These are phyloP conservation scores for Caenorhabditis becei DNA, from an alignment of 2,888 invertebrate species.

Conservation along the genomic window DNA sequence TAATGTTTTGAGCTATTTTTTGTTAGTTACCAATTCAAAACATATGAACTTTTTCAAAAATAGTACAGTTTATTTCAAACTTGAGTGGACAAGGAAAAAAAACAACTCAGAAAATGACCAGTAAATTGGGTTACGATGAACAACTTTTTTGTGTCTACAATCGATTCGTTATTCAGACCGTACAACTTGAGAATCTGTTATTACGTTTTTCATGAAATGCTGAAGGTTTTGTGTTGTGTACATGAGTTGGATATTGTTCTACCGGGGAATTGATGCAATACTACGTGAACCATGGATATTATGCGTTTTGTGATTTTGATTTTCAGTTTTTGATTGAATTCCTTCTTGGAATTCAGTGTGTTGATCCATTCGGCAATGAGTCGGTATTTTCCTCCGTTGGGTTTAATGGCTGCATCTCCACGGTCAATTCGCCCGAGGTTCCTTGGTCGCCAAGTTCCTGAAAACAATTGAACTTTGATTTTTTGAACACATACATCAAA, in stretches of 20 bases:
- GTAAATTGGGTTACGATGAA: constrained; percentile 32
- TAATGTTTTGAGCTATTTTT: not conserved
- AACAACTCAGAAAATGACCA: constrained; percentile 25
- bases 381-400: constrained; percentile 48
- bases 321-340: constrained; percentile 16
- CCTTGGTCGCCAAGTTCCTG: constrained; percentile 51
- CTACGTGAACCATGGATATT: constrained; percentile 20
- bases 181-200: constrained; percentile 55
- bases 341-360: constrained; percentile 3
- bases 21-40: constrained; percentile 1
- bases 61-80: constrained; percentile 18
- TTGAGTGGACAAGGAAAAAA: not conserved
- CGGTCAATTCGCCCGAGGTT: constrained; percentile 27
- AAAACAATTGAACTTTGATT: not conserved
- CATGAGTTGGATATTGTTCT: constrained; percentile 49
- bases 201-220: constrained; percentile 47
- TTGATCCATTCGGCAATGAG: constrained; percentile 42
- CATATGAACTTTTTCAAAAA: constrained; percentile 5
- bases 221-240: constrained; percentile 23
- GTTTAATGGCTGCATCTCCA: constrained; percentile 59
- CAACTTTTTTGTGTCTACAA: constrained; percentile 22
- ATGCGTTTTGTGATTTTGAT: constrained; percentile 10
- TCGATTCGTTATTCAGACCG: constrained; percentile 24
- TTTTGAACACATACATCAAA: not conserved
- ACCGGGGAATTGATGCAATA: constrained; percentile 15